Evolutionary conservation across 1,140 invertebrate genomes (phyloP), one percentile per base, ranked within the genome.

Genomic region (Platyura marginata): DNA sequence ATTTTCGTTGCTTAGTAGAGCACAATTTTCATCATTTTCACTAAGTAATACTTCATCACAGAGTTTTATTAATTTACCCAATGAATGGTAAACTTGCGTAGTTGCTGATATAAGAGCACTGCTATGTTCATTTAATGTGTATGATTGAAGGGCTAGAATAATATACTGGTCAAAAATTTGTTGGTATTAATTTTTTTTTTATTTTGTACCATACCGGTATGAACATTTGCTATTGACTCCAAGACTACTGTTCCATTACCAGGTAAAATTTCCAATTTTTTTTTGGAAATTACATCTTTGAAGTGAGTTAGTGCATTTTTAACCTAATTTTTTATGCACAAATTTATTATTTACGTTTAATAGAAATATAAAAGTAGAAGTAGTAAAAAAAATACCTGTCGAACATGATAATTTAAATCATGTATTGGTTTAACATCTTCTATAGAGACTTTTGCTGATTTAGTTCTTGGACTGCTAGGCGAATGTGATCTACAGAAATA

Each of bases 231-330:
- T 46, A 93, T 82, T 15, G 79, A 87, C 59, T 95, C 90, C 48
- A 95, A 71, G 44, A 93, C 81, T 50, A 92, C 81, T 13, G 86
- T 91, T 41, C 86, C 87, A 59, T 90, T 90, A 32, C 86, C 89
- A 0, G 88, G 84, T 45, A 94, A 65, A 73, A 92, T 87, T 67
- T 92, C 87, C 46, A 90, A 67, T 63, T 84, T 92, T 55, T 88
- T 81, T 63, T 90, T 90, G 43, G 79, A 78, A 40, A 94, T 86
- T 21, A 90, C 87, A 69, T 91, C 86, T 36, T 81, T 74, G 60
- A 91, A 89, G 65, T 90, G 88, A 52, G 78, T 76, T 40, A 90
- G 64, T 11, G 84, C 81, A 61, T 81, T 74, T 52, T 78, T 77
- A 44, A 81, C 75, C 69, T 81, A 65, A 22, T 49, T 56, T 37